These are phyloP conservation scores for Spermophilus dauricus DNA, from an alignment of 2,113 vertebrate species.

Conservation along the genomic window DNA sequence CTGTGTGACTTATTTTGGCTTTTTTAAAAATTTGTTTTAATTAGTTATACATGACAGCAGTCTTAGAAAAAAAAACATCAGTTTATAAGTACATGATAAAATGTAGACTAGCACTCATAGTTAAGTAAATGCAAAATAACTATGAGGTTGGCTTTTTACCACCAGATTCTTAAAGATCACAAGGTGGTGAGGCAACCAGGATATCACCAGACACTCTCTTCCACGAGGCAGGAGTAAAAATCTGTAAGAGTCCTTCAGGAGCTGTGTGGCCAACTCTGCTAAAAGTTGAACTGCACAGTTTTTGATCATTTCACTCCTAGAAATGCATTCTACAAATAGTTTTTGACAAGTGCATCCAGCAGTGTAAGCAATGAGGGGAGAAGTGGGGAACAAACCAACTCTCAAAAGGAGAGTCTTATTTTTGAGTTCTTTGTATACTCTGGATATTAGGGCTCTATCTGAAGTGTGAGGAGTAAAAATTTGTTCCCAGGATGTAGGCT, in stretches of 20 bases:
- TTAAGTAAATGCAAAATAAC: conserved; percentile 7
- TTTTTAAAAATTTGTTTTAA: background rate
- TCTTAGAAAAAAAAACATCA: background rate
- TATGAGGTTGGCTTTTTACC: background rate
- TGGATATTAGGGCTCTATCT: no score
- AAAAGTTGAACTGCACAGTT: background rate
- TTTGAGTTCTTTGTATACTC: no score
- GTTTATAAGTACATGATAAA: background rate
- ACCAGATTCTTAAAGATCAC: background rate
- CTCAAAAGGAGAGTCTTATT: background rate
- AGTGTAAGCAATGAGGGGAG: background rate
- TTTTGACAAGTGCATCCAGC: background rate
- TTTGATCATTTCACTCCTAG: background rate
- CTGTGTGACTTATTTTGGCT: background rate
- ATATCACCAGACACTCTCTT: background rate
- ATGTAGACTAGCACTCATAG: background rate
- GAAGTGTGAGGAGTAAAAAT: no score
- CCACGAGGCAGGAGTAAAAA: background rate
- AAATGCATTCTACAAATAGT: background rate
- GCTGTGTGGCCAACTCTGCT: background rate
- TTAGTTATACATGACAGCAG: background rate
- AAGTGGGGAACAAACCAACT: background rate
- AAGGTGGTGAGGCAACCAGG: background rate
- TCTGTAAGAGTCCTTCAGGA: background rate
- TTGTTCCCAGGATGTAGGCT: no score